A percentile compares a stretch with the other conserved stretches of the same genome.
Evolutionary conservation across 2,888 invertebrate species (phyloP).

Genomic region (Drosophila seclusa): DNA sequence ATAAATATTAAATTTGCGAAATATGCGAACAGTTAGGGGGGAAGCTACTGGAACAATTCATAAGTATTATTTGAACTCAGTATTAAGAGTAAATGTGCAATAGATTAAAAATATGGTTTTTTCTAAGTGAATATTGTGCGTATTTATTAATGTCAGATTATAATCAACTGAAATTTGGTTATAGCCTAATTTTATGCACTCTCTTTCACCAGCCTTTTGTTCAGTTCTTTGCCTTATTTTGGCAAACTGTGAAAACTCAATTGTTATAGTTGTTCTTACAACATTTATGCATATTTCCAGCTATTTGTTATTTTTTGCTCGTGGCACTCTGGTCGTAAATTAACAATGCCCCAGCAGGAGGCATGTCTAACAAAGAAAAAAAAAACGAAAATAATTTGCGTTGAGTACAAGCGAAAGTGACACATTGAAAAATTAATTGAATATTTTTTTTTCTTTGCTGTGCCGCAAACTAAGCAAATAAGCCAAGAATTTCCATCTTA

Average conservation of each 20-base stretch:
- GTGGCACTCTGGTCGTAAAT: slow-evolving; percentile 26
- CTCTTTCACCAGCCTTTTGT: background rate
- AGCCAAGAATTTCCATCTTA: slow-evolving; percentile 35
- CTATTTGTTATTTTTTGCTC: slow-evolving; percentile 10
- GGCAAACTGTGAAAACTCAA: background rate
- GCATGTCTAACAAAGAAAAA: background rate
- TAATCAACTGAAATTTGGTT: background rate
- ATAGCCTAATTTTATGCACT: background rate
- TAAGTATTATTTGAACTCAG: background rate
- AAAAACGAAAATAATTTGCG: slow-evolving; percentile 2
- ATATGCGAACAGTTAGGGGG: background rate
- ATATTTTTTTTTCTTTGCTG: slow-evolving; percentile 10
- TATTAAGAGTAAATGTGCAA: background rate
- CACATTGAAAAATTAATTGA: slow-evolving; percentile 50
- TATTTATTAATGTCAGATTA: background rate
- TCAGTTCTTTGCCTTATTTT: background rate
- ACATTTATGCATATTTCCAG: slow-evolving; percentile 13
- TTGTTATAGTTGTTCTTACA: background rate
- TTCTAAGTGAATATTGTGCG: background rate
- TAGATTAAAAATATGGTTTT: background rate
- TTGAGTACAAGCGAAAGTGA: slow-evolving; percentile 16
- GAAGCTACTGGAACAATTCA: background rate
- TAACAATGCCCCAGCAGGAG: slow-evolving; percentile 12
- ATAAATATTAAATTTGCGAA: background rate
- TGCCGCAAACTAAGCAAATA: slow-evolving; percentile 33